These are phyloP conservation scores for Florisuga fusca DNA, from an alignment of 2,797 vertebrate genomes.

Conservation along the genomic window DNA sequence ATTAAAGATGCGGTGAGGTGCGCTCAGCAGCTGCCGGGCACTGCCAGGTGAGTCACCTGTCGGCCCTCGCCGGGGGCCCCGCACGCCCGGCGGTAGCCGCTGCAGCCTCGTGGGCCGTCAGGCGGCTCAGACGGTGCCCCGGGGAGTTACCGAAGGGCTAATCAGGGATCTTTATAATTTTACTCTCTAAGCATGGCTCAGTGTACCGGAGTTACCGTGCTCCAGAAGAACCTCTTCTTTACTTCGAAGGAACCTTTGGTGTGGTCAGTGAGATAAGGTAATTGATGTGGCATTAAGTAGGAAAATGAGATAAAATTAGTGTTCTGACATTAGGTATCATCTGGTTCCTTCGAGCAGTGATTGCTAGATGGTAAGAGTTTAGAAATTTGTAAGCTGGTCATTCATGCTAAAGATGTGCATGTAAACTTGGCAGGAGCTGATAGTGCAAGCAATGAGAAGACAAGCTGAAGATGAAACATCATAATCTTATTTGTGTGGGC, in stretches of 20 bases:
- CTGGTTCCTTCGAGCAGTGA: neutral
- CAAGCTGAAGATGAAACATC: neutral
- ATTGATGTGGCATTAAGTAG: neutral
- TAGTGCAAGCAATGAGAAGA: neutral
- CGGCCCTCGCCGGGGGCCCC: neutral
- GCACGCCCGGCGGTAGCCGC: neutral
- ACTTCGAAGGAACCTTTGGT: neutral
- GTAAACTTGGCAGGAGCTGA: neutral
- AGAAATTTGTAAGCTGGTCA: neutral
- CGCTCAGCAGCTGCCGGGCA: too few species aligned
- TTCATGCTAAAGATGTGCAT: neutral
- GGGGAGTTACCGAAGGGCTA: neutral
- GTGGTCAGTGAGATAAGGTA: neutral
- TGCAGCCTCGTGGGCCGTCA: neutral
- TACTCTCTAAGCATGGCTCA: neutral
- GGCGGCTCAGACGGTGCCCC: neutral
- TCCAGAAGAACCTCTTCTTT: neutral
- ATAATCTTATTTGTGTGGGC: neutral
- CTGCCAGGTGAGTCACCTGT: neutral
- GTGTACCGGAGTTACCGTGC: fast-evolving
- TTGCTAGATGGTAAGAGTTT: neutral
- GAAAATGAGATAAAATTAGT: neutral
- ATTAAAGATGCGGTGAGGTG: neutral
- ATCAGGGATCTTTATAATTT: neutral
- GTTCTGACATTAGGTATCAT: neutral